A percentile compares a stretch with the other conserved stretches of the same genome.
phyloP scores from a whole-genome alignment of 1,140 invertebrate species.

The Scylla paramamosain region DNA sequence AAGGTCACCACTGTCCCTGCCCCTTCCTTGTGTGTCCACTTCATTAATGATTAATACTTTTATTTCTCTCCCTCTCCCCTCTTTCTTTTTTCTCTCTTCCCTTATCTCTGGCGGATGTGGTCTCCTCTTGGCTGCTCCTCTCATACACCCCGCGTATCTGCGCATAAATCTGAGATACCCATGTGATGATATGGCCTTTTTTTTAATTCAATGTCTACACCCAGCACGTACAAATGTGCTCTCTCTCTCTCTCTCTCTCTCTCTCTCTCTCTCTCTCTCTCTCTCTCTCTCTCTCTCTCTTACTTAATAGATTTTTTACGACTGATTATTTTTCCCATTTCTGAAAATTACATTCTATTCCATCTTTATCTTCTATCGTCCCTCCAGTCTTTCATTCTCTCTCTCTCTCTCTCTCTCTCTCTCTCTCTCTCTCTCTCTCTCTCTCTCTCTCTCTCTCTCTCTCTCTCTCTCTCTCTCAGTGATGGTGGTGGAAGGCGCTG shows the following conservation, averaged over 20 bases:
- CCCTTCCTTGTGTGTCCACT: no score
- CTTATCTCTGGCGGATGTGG: background rate
- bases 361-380: no score
- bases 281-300: constrained; percentile 20
- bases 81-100: background rate
- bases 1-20: no score
- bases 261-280: background rate
- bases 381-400: background rate
- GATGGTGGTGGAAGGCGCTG: no score
- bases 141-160: background rate
- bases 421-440: background rate
- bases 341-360: no score
- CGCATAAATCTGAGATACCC: background rate
- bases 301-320: no score
- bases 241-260: background rate
- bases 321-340: no score
- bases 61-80: background rate
- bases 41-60: no score
- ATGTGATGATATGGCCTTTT: background rate
- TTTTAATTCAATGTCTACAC: no score
- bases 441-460: background rate
- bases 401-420: background rate
- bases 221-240: background rate
- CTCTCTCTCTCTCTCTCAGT: background rate
- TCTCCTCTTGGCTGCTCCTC: background rate